Conservation (phyloP, 2,113 vertebrate genomes). For the Glaucomys volans region DNA sequence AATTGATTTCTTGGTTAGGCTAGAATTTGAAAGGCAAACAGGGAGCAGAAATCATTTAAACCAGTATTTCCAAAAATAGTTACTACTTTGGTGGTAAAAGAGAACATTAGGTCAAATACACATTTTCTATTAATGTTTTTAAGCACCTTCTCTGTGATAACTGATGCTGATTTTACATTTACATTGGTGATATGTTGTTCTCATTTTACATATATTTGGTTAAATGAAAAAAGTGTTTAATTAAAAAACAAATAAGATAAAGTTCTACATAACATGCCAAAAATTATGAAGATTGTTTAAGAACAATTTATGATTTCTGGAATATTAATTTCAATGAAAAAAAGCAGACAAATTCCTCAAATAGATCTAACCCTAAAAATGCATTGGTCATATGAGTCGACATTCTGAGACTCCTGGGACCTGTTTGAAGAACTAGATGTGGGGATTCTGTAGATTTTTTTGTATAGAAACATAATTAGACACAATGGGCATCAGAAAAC, state of each 20-base stretch:
- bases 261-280: background rate
- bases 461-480: background rate
- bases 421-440: background rate
- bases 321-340: background rate
- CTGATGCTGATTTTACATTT: slow-evolving; percentile 22
- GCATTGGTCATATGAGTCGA: background rate
- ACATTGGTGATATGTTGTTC: background rate
- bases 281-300: background rate
- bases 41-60: background rate
- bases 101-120: slow-evolving; percentile 27
- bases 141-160: background rate
- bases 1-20: background rate
- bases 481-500: background rate
- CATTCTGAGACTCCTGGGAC: background rate
- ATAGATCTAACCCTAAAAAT: background rate
- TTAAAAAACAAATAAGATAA: background rate
- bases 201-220: background rate
- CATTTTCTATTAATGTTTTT: slow-evolving; percentile 10
- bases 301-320: background rate
- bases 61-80: background rate
- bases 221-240: background rate
- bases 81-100: background rate
- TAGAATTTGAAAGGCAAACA: background rate
- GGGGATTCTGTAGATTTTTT: background rate
- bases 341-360: background rate